phyloP scores from a whole-genome alignment of 2,888 invertebrate species.

The Epinotia bilunana region DNA sequence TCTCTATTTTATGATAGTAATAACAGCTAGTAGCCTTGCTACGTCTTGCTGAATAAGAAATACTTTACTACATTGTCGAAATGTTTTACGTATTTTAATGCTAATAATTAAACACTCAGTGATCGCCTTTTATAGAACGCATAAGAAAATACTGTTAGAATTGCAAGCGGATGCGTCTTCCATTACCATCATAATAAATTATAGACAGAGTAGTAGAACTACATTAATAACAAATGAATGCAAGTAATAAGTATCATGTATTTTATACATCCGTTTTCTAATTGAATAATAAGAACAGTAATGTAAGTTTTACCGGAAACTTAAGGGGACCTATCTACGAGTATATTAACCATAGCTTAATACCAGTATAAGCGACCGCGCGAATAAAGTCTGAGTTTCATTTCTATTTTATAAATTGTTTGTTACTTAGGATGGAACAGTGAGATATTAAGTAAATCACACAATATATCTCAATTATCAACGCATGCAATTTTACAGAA shows the following conservation, averaged over 20 bases:
- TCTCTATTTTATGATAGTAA: conserved; percentile 5
- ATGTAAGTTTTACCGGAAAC: neutral
- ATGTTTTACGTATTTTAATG: neutral
- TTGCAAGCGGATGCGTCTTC: conserved; percentile 3
- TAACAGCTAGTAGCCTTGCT: neutral
- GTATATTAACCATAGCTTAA: no score
- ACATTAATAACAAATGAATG: conserved; percentile 10
- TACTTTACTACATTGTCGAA: neutral
- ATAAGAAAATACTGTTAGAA: conserved; percentile 3
- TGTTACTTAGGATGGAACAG: no score
- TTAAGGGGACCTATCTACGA: neutral
- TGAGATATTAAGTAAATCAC: no score
- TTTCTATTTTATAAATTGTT: no score
- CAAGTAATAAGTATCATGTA: conserved; percentile 13
- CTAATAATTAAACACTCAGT: neutral
- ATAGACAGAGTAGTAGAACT: conserved; percentile 4
- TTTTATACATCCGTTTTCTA: conserved; percentile 4
- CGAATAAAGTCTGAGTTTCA: neutral
- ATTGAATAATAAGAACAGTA: neutral
- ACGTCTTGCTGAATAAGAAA: neutral
- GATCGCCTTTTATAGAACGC: neutral
- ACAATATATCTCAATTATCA: no score
- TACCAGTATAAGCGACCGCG: neutral
- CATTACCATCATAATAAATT: conserved; percentile 12
- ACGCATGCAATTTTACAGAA: no score